These are phyloP conservation scores for Hoplodrina blanda DNA, from an alignment of 2,888 invertebrate genomes.

Conservation along the genomic window DNA sequence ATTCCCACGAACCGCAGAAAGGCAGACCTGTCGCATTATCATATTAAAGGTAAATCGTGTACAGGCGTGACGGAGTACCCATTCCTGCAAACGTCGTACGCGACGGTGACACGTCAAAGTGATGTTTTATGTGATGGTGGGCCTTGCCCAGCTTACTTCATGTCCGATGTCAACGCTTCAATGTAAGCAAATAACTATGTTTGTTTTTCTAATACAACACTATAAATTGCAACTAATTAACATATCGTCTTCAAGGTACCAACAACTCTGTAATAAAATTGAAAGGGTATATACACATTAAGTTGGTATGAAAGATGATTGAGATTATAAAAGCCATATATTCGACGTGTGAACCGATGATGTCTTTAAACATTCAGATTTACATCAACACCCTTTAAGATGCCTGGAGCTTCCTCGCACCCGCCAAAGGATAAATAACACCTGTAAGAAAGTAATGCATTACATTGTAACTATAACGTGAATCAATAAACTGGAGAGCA, in stretches of 20 bases:
- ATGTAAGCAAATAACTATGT: conserved; percentile 61
- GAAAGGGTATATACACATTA: conserved; percentile 35
- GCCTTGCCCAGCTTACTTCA: conserved; percentile 73
- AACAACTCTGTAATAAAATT: conserved; percentile 47
- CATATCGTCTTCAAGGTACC: conserved; percentile 39
- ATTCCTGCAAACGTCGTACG: conserved; percentile 64
- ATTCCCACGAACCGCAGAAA: conserved; percentile 74
- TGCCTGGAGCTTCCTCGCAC: conserved; percentile 53
- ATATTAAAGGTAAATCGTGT: conserved; percentile 74
- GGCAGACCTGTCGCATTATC: conserved; percentile 76
- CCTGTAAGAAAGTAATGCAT: conserved; percentile 54
- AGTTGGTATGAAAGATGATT: conserved; percentile 33
- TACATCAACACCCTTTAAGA: conserved; percentile 61
- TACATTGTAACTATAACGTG: conserved; percentile 73
- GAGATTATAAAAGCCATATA: conserved; percentile 39
- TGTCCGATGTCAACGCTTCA: conserved; percentile 61
- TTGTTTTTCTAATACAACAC: conserved; percentile 64
- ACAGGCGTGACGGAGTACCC: conserved; percentile 70
- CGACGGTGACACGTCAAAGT: conserved; percentile 49
- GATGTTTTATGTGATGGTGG: conserved; percentile 59
- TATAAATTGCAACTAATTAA: conserved; percentile 59
- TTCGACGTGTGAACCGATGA: conserved; percentile 49
- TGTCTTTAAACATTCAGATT: conserved; percentile 49
- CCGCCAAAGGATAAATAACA: conserved; percentile 50
- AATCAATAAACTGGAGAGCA: conserved; percentile 76